Evolutionary conservation across 2,113 vertebrate genomes (phyloP), one percentile per base, ranked within the genome.

Genomic region (Oryzias javanicus): DNA sequence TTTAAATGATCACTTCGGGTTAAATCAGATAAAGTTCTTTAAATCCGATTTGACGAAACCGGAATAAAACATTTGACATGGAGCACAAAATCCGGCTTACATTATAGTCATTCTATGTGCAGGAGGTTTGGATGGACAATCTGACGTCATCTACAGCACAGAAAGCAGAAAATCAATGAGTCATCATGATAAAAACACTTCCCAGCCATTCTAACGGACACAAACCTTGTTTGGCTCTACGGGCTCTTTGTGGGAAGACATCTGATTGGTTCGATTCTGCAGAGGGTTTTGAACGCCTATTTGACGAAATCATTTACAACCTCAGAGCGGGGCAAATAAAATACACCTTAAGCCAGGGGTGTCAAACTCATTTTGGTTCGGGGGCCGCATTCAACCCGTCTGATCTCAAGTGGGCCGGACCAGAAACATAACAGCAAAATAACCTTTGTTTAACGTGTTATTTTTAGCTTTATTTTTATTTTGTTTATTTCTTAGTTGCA

Each of bases 251-350:
- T 78, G 79, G 4, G 76, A 60, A 0, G 63, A 15, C 65, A 82
- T 83, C 72, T 92, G 91, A 74, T 94, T 93, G 68, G 86, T 67
- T 56, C 91, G 35, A 42, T 89, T 78, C 48, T 90, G 88, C 17
- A 93, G 72, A 40, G 89, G 88, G 18, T 14, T 70, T 45, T 81
- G 83, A 42, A 70, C 67, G 35, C 47, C 72, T 75, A 77, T 75
- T 75, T n/a, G 2, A 41, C 12, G 27, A 59, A 19, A 24, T n/a
- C 40, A 16, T 24, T 14, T 8, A 52, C 4, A 5, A 49, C 22
- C 19, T 27, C 18, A 12, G 35, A 12, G 10, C 3, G 35, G 12
- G 35, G 8, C 35, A 35, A 35, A 12, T 8, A 35, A 12, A 35
- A 10, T 12, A 35, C 7, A 35, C 29, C 29, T 2, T 10, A 35